Base-by-base conservation (phyloP, 2,888 invertebrate genomes). In the Erebia ligea region DNA sequence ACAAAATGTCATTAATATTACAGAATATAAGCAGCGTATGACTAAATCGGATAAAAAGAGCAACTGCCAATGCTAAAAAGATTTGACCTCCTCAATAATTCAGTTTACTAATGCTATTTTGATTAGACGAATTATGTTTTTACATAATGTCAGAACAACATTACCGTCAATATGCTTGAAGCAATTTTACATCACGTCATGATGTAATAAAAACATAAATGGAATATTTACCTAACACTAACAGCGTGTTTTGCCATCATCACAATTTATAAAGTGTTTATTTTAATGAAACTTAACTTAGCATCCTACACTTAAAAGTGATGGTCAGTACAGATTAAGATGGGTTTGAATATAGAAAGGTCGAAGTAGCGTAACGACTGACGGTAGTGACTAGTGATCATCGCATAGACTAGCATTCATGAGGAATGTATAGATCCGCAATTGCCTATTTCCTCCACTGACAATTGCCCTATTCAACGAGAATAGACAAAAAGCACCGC, bases 71-170 rank as follows among this genome's bases (percentile, higher is more conserved):
- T 79, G 77, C 79, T 79, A 76, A 76, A 79, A 76, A 69, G 75
- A 76, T 59, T 78, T 80, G 76, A 81, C 80, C 79, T 82, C 81
- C 77, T 78, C 79, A 81, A 84, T 82, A 82, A 85, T 82, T 83
- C 80, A 68, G 79, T 80, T 80, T 76, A 79, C 90, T 92, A 92
- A 92, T 92, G 90, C 82, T 76, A 76, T 87, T 91, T 91, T 91
- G 91, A 92, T 92, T 90, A 87, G 84, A 81, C 81, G 82, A 86
- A 88, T 88, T 89, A 88, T 63, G 78, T 81, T 86, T 87, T 88
- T 87, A 84, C 82, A 78, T 81, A 84, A 82, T 83, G 80, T 71
- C 76, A 74, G 80, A 69, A 70, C 40, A 71, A 68, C 67, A 68
- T 71, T 79, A 79, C 81, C 80, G 76, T 69, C 67, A 17, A 69